A percentile compares a stretch with the other conserved stretches of the same genome.
These are phyloP conservation scores for Murina feae DNA, from an alignment of 2,113 vertebrate genomes.

Conservation along the genomic window DNA sequence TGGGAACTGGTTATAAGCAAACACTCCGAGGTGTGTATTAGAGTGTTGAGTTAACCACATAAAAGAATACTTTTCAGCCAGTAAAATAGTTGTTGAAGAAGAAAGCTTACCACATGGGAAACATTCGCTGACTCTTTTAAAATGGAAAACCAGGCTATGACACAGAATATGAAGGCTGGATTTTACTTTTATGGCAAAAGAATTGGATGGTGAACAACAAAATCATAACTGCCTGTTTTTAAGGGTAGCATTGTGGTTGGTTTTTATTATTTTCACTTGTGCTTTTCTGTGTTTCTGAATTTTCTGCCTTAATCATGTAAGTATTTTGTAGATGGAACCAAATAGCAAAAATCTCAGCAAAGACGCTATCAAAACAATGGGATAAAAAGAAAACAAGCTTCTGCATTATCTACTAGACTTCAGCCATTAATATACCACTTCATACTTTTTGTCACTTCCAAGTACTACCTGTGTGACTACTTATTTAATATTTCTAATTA, in stretches of 20 bases:
- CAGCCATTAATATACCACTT: neutral
- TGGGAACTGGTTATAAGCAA: neutral
- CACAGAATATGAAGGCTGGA: neutral
- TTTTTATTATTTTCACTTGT: neutral
- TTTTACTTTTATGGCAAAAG: conserved; percentile 2
- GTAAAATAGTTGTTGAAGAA: neutral
- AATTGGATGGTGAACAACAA: neutral
- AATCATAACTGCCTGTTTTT: neutral
- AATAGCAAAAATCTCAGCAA: neutral
- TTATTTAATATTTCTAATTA: neutral
- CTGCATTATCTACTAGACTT: neutral
- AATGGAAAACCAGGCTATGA: neutral
- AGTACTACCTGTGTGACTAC: neutral
- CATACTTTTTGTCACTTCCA: neutral
- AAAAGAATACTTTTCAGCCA: neutral
- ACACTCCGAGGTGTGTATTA: neutral
- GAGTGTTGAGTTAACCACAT: neutral
- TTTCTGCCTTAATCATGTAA: neutral
- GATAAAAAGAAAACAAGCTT: conserved; percentile 15
- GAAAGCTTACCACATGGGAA: neutral
- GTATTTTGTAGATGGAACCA: conserved; percentile 26
- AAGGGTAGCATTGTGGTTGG: neutral
- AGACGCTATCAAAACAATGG: neutral
- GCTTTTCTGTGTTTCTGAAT: neutral
- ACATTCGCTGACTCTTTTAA: neutral